Percentiles rank a stretch among this genome's conserved stretches.
Conservation (phyloP, 2,113 vertebrate genomes). For the Pitta sordida region DNA sequence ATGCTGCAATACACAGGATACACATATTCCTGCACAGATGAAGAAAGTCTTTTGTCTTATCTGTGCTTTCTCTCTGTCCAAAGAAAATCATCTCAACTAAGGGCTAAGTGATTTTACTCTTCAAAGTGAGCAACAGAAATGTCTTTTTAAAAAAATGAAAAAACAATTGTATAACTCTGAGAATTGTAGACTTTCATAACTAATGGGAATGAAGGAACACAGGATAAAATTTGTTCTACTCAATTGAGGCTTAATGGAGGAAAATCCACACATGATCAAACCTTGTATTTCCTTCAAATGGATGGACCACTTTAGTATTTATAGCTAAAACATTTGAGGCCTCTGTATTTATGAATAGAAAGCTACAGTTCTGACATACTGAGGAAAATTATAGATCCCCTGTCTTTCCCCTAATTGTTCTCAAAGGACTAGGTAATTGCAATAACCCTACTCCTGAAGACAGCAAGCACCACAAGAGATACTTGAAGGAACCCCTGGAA, state of each 20-base stretch:
- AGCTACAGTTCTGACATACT: background rate
- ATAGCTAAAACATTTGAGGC: background rate
- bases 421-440: background rate
- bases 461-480: rapidly evolving
- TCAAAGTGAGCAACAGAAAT: background rate
- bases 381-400: background rate
- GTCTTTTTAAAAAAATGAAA: background rate
- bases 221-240: background rate
- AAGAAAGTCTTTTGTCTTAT: background rate
- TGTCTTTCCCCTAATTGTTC: background rate
- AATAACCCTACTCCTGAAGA: background rate
- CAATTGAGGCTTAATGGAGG: background rate
- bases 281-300: background rate
- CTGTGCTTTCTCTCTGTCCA: background rate
- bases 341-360: background rate
- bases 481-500: background rate
- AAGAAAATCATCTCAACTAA: background rate
- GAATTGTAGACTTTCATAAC: background rate
- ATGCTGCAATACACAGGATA: background rate
- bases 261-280: background rate
- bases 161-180: rapidly evolving
- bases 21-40: rapidly evolving
- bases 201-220: background rate
- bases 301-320: background rate
- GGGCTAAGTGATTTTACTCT: background rate